phyloP scores from a whole-genome alignment of 2,113 vertebrate species.

The Toxostoma redivivum region DNA sequence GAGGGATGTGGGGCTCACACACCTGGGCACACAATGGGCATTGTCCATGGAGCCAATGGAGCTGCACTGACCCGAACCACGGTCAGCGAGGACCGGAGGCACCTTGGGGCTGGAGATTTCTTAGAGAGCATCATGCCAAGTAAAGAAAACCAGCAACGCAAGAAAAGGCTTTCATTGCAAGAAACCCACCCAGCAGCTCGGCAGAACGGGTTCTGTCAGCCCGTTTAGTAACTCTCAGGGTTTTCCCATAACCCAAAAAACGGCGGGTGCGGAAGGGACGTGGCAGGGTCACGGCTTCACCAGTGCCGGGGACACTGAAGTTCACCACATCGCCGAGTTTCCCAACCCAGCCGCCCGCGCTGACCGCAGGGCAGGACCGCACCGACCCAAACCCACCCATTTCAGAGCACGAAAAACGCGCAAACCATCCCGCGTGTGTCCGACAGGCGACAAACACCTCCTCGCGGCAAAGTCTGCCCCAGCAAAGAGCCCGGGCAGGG shows the following conservation, averaged over 20 bases:
- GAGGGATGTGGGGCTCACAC: neutral
- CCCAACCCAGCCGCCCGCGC: neutral
- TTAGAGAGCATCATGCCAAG: neutral
- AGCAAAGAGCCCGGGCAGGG: neutral
- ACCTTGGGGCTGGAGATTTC: neutral
- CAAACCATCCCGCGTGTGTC: neutral
- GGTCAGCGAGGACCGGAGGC: neutral
- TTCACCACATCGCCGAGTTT: fast-evolving
- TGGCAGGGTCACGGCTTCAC: neutral
- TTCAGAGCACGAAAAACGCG: fast-evolving
- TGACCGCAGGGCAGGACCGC: neutral
- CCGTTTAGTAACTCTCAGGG: neutral
- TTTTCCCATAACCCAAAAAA: neutral
- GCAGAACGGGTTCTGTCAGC: neutral
- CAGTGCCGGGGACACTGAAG: fast-evolving
- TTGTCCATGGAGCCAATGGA: neutral
- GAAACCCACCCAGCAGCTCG: neutral
- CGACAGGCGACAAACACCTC: neutral
- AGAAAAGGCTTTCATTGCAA: neutral
- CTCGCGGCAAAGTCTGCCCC: neutral
- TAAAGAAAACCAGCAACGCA: neutral
- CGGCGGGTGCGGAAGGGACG: neutral
- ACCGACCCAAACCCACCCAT: neutral
- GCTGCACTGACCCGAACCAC: neutral
- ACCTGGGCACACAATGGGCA: neutral